A percentile compares a stretch with the other conserved stretches of the same genome.
These are phyloP conservation scores for Sebastes taczanowskii DNA, from an alignment of 2,797 vertebrate species.

Conservation along the genomic window DNA sequence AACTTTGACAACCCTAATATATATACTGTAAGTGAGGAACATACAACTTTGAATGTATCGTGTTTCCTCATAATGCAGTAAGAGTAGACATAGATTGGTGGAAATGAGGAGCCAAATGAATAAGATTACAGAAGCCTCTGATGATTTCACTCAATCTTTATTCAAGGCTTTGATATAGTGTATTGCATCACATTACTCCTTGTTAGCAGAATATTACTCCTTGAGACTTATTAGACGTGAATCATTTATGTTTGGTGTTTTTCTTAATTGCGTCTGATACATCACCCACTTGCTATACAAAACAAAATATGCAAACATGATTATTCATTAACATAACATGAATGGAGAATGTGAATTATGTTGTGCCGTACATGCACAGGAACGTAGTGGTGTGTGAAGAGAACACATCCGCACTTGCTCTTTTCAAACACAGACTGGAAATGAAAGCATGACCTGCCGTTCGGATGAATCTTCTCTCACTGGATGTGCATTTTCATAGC, in stretches of 20 bases:
- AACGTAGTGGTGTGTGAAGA: neutral
- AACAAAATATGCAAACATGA: conserved; percentile 39
- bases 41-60: neutral
- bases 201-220: conserved; percentile 33
- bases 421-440: conserved; percentile 6
- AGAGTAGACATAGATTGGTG: conserved; percentile 20
- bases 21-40: neutral
- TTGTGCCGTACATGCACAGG: neutral
- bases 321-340: conserved; percentile 24
- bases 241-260: conserved; percentile 52
- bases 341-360: conserved; percentile 13
- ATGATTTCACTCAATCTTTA: conserved; percentile 49
- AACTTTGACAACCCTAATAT: no score
- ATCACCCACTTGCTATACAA: conserved; percentile 29
- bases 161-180: conserved; percentile 40
- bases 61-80: conserved; percentile 10
- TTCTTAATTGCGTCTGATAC: conserved; percentile 41
- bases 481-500: conserved; percentile 21
- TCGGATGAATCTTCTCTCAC: conserved; percentile 21
- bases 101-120: conserved; percentile 35
- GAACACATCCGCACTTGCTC: neutral
- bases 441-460: conserved; percentile 12
- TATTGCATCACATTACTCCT: conserved; percentile 46
- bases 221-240: conserved; percentile 31
- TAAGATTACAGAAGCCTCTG: conserved; percentile 39